phyloP scores from a whole-genome alignment of 1,140 invertebrate species.

The Temnothorax curvispinosus region DNA sequence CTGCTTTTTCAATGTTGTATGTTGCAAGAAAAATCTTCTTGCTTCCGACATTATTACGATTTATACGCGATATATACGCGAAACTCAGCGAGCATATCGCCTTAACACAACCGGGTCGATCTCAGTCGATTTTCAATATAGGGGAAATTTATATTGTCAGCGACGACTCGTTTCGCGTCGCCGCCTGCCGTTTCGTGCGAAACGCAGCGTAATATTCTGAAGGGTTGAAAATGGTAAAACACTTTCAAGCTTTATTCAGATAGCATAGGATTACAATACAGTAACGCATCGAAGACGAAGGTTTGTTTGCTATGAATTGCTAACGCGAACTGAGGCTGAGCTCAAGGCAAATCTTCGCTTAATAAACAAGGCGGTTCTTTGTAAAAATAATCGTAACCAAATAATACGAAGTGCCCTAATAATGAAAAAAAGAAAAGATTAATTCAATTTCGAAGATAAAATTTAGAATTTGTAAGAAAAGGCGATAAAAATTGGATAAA shows the following conservation, averaged over 20 bases:
- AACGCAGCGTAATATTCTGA: not conserved
- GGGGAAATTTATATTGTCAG: constrained; percentile 10
- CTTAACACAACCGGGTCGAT: not conserved
- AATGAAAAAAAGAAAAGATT: not conserved
- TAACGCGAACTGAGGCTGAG: too few relatives aligned
- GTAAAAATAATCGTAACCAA: not conserved
- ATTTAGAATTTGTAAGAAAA: not conserved
- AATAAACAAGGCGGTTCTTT: not conserved
- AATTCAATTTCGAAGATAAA: not conserved
- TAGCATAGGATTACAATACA: too few relatives aligned
- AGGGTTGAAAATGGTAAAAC: not conserved
- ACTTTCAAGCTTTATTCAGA: not conserved
- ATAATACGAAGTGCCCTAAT: not conserved
- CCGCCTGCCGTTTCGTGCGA: not conserved
- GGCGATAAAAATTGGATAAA: not conserved
- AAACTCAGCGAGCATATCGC: not conserved
- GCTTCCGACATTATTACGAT: not conserved
- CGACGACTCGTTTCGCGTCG: not conserved
- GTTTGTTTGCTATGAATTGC: not conserved
- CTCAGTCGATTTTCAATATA: not conserved
- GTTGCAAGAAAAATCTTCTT: not conserved
- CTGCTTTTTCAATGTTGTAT: not conserved
- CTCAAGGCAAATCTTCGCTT: not conserved
- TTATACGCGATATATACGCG: not conserved
- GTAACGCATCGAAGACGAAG: not conserved